phyloP scores from a whole-genome alignment of 2,888 invertebrate genomes.

The Thecocarcelia acutangulata region DNA sequence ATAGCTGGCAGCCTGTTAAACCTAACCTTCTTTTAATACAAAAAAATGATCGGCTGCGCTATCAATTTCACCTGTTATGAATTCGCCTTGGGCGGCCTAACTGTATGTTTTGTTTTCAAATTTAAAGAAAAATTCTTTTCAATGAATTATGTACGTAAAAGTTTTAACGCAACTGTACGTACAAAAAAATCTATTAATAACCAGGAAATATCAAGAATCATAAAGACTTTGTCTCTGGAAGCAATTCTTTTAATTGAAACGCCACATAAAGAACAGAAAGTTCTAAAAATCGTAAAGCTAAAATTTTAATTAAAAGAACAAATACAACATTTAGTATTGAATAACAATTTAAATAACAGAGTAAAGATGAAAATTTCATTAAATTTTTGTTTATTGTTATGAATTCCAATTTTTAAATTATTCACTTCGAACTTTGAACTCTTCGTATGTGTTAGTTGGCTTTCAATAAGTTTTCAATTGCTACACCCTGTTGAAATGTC shows the following conservation, averaged over 20 bases:
- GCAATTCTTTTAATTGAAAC: neutral
- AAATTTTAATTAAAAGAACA: neutral
- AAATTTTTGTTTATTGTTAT: constrained; percentile 13
- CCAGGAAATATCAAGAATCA: too few relatives aligned
- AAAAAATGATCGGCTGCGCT: too few relatives aligned
- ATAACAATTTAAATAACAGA: neutral
- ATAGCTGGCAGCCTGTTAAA: too few relatives aligned
- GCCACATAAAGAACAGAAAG: neutral
- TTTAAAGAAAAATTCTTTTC: too few relatives aligned
- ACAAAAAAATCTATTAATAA: too few relatives aligned
- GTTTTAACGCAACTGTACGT: too few relatives aligned
- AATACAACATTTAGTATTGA: neutral
- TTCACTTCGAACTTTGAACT: constrained; percentile 48
- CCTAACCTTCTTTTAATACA: too few relatives aligned
- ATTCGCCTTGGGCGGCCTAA: too few relatives aligned
- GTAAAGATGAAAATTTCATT: neutral
- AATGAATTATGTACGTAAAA: too few relatives aligned
- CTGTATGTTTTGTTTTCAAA: too few relatives aligned
- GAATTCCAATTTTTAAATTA: neutral
- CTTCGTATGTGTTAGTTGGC: constrained; percentile 14
- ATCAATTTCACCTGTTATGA: too few relatives aligned
- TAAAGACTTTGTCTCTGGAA: too few relatives aligned
- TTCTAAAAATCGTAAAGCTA: neutral
- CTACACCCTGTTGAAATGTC: constrained; percentile 62
- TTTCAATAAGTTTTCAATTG: constrained; percentile 52